phyloP scores from a whole-genome alignment of 2,888 invertebrate species.

The Lithosia quadra region DNA sequence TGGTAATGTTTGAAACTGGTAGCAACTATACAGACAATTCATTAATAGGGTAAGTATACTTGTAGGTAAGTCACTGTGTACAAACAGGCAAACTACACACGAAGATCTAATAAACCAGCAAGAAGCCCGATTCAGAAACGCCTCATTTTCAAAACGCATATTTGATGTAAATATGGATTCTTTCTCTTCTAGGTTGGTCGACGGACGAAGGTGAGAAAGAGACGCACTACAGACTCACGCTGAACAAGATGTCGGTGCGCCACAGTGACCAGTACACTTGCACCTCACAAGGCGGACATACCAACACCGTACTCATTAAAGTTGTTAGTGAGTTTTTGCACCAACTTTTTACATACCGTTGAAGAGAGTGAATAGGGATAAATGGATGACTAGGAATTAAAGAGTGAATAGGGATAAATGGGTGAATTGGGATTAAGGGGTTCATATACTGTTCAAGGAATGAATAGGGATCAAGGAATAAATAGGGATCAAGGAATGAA shows the following conservation, averaged over 20 bases:
- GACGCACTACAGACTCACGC: constrained; percentile 93
- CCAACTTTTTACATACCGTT: constrained; percentile 1
- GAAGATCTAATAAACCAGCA: not conserved
- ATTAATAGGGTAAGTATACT: too few relatives aligned
- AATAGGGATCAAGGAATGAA: too few relatives aligned
- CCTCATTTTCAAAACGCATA: too few relatives aligned
- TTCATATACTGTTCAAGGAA: too few relatives aligned
- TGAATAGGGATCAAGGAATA: too few relatives aligned
- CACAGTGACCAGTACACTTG: constrained; percentile 95
- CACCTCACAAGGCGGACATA: constrained; percentile 92
- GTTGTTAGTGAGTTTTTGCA: constrained; percentile 90
- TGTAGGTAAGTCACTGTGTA: not conserved
- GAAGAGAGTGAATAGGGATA: too few relatives aligned
- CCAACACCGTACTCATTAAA: constrained; percentile 90
- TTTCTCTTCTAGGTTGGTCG: constrained; percentile 89
- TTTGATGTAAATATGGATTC: not conserved
- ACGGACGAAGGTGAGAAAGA: constrained; percentile 91
- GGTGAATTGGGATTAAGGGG: too few relatives aligned
- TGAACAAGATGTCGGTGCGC: constrained; percentile 93
- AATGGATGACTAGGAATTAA: too few relatives aligned
- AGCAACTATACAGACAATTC: too few relatives aligned
- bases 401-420: too few relatives aligned
- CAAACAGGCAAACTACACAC: not conserved
- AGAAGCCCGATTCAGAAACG: not conserved
- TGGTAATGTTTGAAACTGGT: too few relatives aligned